A percentile compares a stretch with the other conserved stretches of the same genome.
Evolutionary conservation across 2,797 vertebrate species (phyloP).

Genomic region (Austrolebias charrua): DNA sequence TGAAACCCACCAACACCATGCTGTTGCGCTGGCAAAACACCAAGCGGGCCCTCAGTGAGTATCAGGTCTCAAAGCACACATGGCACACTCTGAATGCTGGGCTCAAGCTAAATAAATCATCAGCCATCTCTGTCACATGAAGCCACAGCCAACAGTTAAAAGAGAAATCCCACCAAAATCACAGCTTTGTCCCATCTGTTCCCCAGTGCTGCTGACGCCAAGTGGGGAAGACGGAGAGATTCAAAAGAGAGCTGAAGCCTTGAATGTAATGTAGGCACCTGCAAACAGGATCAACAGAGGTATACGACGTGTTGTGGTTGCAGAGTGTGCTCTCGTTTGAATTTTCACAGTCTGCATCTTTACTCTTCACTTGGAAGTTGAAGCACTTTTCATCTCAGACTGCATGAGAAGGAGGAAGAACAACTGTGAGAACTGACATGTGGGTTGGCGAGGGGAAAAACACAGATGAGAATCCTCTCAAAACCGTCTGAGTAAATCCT

Average conservation of each 20-base stretch:
- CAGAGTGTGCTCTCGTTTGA: conserved; percentile 13
- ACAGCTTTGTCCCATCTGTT: conserved; percentile 66
- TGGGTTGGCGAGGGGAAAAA: conserved; percentile 11
- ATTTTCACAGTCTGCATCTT: conserved; percentile 16
- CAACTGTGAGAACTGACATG: conserved; percentile 27
- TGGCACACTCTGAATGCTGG: conserved; percentile 48
- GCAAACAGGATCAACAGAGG: conserved; percentile 31
- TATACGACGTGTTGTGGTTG: conserved; percentile 7
- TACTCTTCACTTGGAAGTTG: conserved; percentile 9
- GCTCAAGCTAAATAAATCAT: conserved; percentile 71
- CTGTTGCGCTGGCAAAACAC: conserved; percentile 61
- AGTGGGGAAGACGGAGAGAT: conserved; percentile 47
- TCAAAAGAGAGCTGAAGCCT: conserved; percentile 38
- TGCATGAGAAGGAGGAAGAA: conserved; percentile 13
- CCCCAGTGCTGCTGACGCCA: conserved; percentile 28
- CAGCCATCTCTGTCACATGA: conserved; percentile 45
- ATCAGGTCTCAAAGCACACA: conserved; percentile 69
- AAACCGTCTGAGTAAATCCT: conserved; percentile 18
- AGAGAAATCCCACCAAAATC: conserved; percentile 48
- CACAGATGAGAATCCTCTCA: conserved; percentile 8
- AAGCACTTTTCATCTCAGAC: conserved; percentile 1
- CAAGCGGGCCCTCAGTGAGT: conserved; percentile 59
- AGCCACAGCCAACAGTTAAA: conserved; percentile 50
- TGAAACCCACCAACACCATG: conserved; percentile 61
- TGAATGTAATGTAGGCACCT: conserved; percentile 49